These are phyloP conservation scores for Xanthorhoe spadicearia DNA, from an alignment of 2,888 invertebrate genomes.

Conservation along the genomic window DNA sequence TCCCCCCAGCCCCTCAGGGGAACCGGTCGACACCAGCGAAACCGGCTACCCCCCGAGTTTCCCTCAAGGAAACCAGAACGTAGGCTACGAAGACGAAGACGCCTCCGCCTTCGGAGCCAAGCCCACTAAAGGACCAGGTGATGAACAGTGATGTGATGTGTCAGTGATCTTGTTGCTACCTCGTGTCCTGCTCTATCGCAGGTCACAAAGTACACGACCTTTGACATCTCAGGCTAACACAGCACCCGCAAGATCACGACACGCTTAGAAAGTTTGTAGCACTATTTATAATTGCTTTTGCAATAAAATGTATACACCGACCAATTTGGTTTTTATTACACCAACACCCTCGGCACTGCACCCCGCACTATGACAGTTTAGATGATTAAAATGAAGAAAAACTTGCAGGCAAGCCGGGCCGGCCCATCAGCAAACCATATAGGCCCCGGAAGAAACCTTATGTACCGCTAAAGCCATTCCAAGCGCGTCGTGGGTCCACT, in stretches of 20 bases:
- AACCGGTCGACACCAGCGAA: conserved; percentile 43
- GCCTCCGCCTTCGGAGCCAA: conserved; percentile 64
- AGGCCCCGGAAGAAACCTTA: conserved; percentile 80
- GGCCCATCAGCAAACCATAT: conserved; percentile 76
- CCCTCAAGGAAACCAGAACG: conserved; percentile 47
- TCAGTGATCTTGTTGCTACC: conserved; percentile 72
- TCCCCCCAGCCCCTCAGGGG: conserved; percentile 46
- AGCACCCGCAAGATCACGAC: conserved; percentile 66
- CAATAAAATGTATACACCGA: conserved; percentile 80
- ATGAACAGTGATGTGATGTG: conserved; percentile 72
- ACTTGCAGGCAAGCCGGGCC: conserved; percentile 80
- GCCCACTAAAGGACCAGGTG: conserved; percentile 80
- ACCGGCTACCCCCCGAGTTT: conserved; percentile 39
- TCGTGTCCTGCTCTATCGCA: conserved; percentile 34
- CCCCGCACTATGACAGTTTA: conserved; percentile 69
- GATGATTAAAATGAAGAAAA: conserved; percentile 65
- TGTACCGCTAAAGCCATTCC: conserved; percentile 78
- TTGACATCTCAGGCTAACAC: conserved; percentile 27
- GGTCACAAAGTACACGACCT: conserved; percentile 31
- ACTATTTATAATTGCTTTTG: conserved; percentile 75
- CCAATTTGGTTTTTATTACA: conserved; percentile 84
- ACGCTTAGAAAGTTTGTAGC: conserved; percentile 69
- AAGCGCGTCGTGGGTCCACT: conserved; percentile 63
- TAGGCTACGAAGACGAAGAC: conserved; percentile 69
- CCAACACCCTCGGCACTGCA: conserved; percentile 79